These are phyloP conservation scores for Netelia melanura DNA, from an alignment of 2,888 invertebrate genomes.

Conservation along the genomic window DNA sequence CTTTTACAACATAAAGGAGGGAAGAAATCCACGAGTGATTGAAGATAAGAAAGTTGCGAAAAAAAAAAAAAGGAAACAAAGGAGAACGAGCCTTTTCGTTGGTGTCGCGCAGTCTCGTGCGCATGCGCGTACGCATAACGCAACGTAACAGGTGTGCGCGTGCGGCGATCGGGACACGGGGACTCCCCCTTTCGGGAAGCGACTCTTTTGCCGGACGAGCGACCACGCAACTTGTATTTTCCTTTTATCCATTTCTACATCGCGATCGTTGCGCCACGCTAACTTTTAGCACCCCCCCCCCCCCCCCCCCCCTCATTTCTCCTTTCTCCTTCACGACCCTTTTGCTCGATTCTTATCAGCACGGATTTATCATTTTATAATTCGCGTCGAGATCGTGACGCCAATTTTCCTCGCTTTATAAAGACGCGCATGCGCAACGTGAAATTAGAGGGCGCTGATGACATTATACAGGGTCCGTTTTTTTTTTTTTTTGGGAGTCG, in stretches of 20 bases:
- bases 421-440: too few relatives aligned
- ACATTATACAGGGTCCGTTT: too few relatives aligned
- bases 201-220: slow-evolving; percentile 58
- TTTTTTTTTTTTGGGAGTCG: too few relatives aligned
- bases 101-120: slow-evolving; percentile 46
- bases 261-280: slow-evolving; percentile 45
- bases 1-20: not conserved
- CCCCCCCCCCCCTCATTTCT: not conserved
- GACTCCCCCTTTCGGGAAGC: slow-evolving; percentile 38
- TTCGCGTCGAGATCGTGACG: not conserved
- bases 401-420: not conserved
- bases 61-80: slow-evolving; percentile 15
- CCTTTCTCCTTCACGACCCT: not conserved
- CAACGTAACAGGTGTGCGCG: slow-evolving; percentile 51
- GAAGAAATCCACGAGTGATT: slow-evolving; percentile 4
- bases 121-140: slow-evolving; percentile 32
- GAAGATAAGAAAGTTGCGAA: slow-evolving; percentile 16
- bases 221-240: slow-evolving; percentile 35
- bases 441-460: too few relatives aligned
- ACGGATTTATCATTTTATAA: slow-evolving; percentile 1
- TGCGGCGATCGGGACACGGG: not conserved
- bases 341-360: slow-evolving; percentile 8
- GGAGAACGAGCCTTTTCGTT: slow-evolving; percentile 27
- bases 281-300: not conserved
- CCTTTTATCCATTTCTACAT: slow-evolving; percentile 10